Percentiles rank a stretch among this genome's conserved stretches.
Conservation (phyloP, 2,888 invertebrate species). For the Tortricodes alternella region DNA sequence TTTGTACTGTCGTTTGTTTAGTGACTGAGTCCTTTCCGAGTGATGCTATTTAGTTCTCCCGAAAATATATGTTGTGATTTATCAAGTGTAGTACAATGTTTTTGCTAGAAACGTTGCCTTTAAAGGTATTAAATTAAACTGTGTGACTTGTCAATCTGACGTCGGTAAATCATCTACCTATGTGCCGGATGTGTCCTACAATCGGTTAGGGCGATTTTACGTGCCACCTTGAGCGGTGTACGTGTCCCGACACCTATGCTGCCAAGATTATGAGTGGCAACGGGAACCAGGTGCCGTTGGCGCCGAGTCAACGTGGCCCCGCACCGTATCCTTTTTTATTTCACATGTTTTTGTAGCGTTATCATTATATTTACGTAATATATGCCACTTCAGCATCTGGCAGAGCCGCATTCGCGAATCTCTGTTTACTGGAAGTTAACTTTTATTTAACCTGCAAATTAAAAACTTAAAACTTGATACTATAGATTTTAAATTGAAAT, state of each 20-base stretch:
- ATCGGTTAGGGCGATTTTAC: conserved; percentile 79
- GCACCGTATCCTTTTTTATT: conserved; percentile 83
- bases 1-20: conserved; percentile 83
- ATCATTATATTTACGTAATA: conserved; percentile 77
- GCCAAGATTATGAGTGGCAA: conserved; percentile 85
- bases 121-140: conserved; percentile 66
- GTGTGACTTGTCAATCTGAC: conserved; percentile 76
- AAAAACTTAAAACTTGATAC: neutral
- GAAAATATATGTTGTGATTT: conserved; percentile 68
- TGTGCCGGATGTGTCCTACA: conserved; percentile 82
- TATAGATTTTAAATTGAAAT: neutral
- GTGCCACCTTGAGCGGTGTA: conserved; percentile 85
- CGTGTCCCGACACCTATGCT: conserved; percentile 83
- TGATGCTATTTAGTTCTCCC: conserved; percentile 70
- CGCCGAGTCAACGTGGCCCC: conserved; percentile 82
- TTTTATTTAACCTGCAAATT: conserved; percentile 27
- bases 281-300: conserved; percentile 85
- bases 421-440: conserved; percentile 38
- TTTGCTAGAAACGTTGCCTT: conserved; percentile 73
- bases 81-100: conserved; percentile 75
- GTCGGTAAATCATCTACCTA: conserved; percentile 70
- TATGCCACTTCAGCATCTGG: conserved; percentile 70
- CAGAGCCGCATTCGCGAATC: conserved; percentile 68
- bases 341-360: conserved; percentile 48
- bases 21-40: conserved; percentile 74